phyloP scores from a whole-genome alignment of 2,888 invertebrate genomes.

The Electrophaes corylata region DNA sequence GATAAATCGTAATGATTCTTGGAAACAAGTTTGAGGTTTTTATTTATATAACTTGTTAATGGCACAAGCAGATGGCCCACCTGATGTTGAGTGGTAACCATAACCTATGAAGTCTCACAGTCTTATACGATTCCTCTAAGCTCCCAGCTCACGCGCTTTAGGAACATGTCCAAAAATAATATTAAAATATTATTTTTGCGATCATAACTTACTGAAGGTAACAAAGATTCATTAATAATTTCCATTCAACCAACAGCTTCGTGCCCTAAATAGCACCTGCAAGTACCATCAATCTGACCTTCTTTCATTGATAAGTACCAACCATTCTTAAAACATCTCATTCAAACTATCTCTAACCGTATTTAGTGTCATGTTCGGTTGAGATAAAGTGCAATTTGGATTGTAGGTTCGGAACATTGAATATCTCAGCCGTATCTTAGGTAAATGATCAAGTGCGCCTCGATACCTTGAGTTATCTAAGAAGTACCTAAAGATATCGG shows the following conservation, averaged over 20 bases:
- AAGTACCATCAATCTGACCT: constrained; percentile 32
- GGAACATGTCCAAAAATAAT: no score
- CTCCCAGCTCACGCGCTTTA: no score
- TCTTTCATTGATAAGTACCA: constrained; percentile 29
- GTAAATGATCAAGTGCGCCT: constrained; percentile 33
- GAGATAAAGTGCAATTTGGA: constrained; percentile 23
- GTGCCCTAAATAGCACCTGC: constrained; percentile 28
- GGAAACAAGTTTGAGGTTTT: constrained; percentile 4
- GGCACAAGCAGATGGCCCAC: no score
- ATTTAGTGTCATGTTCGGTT: not conserved
- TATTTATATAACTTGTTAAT: no score
- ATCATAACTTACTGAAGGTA: not conserved
- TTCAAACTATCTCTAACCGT: not conserved
- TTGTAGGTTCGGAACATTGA: constrained; percentile 1
- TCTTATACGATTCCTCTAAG: no score
- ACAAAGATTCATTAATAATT: not conserved
- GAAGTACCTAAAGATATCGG: not conserved
- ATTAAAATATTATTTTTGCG: not conserved
- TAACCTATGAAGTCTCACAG: no score
- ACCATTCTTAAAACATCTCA: constrained; percentile 26
- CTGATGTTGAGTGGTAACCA: no score
- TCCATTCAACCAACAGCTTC: constrained; percentile 17
- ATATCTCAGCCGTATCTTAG: constrained; percentile 11
- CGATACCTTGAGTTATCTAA: constrained; percentile 3
- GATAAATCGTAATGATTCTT: constrained; percentile 19